A percentile compares a stretch with the other conserved stretches of the same genome.
These are phyloP conservation scores for Endotricha flammealis DNA, from an alignment of 2,888 invertebrate genomes.

Conservation along the genomic window DNA sequence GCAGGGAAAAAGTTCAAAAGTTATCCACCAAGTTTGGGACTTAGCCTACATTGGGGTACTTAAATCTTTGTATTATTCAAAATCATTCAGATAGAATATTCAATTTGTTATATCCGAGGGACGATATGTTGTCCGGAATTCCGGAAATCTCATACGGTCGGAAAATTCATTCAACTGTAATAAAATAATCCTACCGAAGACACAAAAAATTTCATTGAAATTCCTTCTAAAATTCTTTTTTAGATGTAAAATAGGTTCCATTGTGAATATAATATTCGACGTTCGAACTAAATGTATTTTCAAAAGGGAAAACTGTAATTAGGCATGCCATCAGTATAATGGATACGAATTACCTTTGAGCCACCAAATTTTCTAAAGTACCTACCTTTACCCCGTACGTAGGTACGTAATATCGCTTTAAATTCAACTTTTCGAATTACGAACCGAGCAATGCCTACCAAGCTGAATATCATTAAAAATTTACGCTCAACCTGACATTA, in stretches of 20 bases:
- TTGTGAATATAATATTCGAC: no score
- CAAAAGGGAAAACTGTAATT: background rate
- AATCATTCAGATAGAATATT: slow-evolving; percentile 10
- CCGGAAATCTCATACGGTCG: background rate
- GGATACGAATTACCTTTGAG: slow-evolving; percentile 2
- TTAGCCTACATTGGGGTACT: no score
- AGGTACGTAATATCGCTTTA: slow-evolving; percentile 18
- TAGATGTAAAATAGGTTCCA: no score
- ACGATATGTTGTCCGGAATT: slow-evolving; percentile 8
- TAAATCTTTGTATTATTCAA: slow-evolving; percentile 9
- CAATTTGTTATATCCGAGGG: slow-evolving; percentile 11
- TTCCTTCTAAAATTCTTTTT: background rate
- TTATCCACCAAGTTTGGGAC: no score
- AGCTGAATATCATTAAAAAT: slow-evolving; percentile 35
- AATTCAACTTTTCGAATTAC: slow-evolving; percentile 19
- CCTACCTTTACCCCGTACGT: background rate
- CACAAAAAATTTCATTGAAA: background rate
- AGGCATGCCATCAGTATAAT: slow-evolving; percentile 4
- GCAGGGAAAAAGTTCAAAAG: no score
- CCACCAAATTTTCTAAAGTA: slow-evolving; percentile 1
- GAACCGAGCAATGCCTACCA: slow-evolving; percentile 24
- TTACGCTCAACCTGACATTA: slow-evolving; percentile 25
- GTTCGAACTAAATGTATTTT: slow-evolving; percentile 1
- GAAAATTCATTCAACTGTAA: slow-evolving; percentile 6
- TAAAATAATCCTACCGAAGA: background rate